These are phyloP conservation scores for Decapterus maruadsi DNA, from an alignment of 2,797 vertebrate genomes.

Conservation along the genomic window DNA sequence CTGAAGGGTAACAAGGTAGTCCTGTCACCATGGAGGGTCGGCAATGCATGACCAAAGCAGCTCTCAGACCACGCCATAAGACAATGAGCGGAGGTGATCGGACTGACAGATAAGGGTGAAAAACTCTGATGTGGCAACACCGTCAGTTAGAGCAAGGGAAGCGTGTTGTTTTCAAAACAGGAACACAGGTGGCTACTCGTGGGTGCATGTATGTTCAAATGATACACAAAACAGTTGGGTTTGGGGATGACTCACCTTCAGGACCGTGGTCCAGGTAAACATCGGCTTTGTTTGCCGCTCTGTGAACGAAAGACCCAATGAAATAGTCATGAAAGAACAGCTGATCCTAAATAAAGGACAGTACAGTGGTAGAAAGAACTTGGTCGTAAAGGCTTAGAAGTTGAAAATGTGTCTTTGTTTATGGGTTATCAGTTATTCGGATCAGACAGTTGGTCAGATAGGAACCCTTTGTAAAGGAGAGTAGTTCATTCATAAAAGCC, in stretches of 20 bases:
- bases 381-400: not conserved
- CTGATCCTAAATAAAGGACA: not conserved
- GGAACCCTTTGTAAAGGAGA: not conserved
- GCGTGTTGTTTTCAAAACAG: slow-evolving; percentile 77
- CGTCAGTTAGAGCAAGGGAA: slow-evolving; percentile 61
- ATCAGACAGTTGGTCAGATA: not conserved
- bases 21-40: slow-evolving; percentile 39
- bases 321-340: not conserved
- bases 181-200: slow-evolving; percentile 54
- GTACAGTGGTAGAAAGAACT: no score
- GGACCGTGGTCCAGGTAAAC: slow-evolving; percentile 38
- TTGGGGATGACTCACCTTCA: slow-evolving; percentile 31
- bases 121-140: slow-evolving; percentile 77
- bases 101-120: slow-evolving; percentile 61
- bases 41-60: slow-evolving; percentile 28
- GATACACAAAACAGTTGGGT: slow-evolving; percentile 51
- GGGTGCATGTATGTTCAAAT: slow-evolving; percentile 40
- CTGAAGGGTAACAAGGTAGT: slow-evolving; percentile 41
- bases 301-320: not conserved
- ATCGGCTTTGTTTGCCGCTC: not conserved
- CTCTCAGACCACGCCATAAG: slow-evolving; percentile 16
- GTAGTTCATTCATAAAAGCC: not conserved
- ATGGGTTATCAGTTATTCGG: not conserved
- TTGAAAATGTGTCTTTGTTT: not conserved
- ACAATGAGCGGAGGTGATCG: slow-evolving; percentile 56